Conservation (phyloP, 2,113 vertebrate species). For the Sminthopsis crassicaudata region DNA sequence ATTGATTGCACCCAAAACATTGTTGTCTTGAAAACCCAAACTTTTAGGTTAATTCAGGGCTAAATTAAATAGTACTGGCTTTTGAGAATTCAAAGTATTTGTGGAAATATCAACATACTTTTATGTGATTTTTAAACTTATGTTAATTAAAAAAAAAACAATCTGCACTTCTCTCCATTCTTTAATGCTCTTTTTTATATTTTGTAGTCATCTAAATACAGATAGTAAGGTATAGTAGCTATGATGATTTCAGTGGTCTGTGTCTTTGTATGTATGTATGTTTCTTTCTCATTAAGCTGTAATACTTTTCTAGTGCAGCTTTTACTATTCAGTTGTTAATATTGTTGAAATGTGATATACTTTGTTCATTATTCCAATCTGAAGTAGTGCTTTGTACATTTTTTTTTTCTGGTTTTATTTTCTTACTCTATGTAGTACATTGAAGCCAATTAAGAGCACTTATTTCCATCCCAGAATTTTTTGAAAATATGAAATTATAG, state of each 20-base stretch:
- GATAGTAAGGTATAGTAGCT: constrained; percentile 71
- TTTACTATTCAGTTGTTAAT: constrained; percentile 56
- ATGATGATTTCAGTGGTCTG: constrained; percentile 66
- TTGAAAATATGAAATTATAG: not conserved
- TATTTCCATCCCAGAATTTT: constrained; percentile 18
- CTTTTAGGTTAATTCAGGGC: constrained; percentile 79
- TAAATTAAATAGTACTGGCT: constrained; percentile 67
- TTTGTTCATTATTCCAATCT: constrained; percentile 73
- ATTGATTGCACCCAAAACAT: constrained; percentile 84
- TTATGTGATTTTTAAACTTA: constrained; percentile 13
- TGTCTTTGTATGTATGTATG: no score
- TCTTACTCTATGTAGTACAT: constrained; percentile 5
- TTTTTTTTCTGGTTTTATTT: constrained; percentile 33
- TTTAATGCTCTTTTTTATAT: constrained; percentile 59
- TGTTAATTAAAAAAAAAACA: constrained; percentile 57
- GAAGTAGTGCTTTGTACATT: constrained; percentile 23
- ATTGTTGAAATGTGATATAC: constrained; percentile 23
- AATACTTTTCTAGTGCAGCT: constrained; percentile 74
- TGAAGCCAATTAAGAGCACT: not conserved
- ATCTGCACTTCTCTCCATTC: constrained; percentile 28
- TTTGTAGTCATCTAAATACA: constrained; percentile 68
- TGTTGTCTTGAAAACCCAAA: constrained; percentile 79
- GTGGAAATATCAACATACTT: not conserved
- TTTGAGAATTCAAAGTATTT: not conserved
- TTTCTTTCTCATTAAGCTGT: constrained; percentile 75